Evolutionary conservation across 2,797 vertebrate genomes (phyloP).

Genomic region (Linurgus olivaceus): DNA sequence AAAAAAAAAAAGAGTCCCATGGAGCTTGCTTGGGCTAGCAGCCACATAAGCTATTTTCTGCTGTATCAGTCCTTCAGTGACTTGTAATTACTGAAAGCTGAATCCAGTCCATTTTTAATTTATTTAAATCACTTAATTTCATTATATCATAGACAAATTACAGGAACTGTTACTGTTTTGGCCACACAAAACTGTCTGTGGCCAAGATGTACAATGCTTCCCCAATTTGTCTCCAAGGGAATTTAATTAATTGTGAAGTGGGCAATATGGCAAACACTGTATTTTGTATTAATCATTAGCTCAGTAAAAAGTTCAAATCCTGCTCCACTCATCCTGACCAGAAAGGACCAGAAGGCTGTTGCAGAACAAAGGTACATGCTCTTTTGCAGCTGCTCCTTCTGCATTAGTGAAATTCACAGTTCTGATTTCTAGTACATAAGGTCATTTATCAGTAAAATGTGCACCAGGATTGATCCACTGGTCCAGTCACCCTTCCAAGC

Average conservation of each 20-base stretch:
- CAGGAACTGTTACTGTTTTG: slow-evolving; percentile 22
- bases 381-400: not conserved
- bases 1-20: not conserved
- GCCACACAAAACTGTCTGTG: not conserved
- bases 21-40: not conserved
- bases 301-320: slow-evolving; percentile 7
- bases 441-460: not conserved
- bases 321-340: not conserved
- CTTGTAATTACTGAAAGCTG: slow-evolving; percentile 45
- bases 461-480: not conserved
- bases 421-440: not conserved
- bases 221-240: slow-evolving; percentile 39
- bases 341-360: not conserved
- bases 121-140: slow-evolving; percentile 64
- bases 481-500: not conserved
- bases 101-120: slow-evolving; percentile 27
- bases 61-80: not conserved
- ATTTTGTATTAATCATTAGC: slow-evolving; percentile 19
- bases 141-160: slow-evolving; percentile 47
- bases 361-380: not conserved
- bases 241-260: slow-evolving; percentile 45
- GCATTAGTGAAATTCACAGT: not conserved
- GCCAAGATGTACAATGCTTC: slow-evolving; percentile 2
- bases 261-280: not conserved
- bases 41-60: not conserved